phyloP scores from a whole-genome alignment of 2,888 invertebrate genomes.

The Agrochola lychnidis region DNA sequence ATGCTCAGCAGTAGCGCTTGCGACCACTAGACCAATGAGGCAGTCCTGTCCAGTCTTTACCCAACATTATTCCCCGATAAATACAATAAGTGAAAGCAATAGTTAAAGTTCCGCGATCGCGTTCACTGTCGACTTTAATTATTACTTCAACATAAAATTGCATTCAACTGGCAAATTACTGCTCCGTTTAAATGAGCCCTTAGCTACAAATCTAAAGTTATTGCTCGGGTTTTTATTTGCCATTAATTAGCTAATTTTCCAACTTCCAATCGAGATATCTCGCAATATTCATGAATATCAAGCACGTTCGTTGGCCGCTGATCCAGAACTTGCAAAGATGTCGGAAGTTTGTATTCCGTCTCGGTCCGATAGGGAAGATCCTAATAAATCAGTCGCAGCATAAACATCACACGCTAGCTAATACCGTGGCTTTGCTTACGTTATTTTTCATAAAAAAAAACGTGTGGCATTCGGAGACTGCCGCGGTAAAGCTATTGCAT shows the following conservation, averaged over 20 bases:
- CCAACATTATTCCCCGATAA: too few species aligned
- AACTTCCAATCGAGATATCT: not conserved
- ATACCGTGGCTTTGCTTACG: not conserved
- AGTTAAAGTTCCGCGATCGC: not conserved
- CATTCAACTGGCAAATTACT: constrained; percentile 6
- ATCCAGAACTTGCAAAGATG: constrained; percentile 18
- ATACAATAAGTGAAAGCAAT: not conserved
- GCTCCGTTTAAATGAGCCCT: constrained; percentile 9
- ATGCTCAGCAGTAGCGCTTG: too few species aligned
- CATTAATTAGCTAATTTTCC: not conserved
- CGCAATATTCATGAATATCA: not conserved
- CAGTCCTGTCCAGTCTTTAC: too few species aligned
- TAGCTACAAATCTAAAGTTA: not conserved
- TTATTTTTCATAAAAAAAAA: not conserved
- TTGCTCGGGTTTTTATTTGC: constrained; percentile 4
- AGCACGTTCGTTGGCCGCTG: not conserved
- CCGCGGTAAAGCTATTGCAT: too few species aligned
- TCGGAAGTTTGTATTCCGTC: constrained; percentile 41
- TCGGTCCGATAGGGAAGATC: constrained; percentile 14
- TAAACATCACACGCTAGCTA: constrained; percentile 3
- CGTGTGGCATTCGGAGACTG: too few species aligned
- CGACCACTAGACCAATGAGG: too few species aligned
- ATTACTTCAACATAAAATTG: constrained; percentile 1
- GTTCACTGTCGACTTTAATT: not conserved
- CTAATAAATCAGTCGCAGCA: constrained; percentile 44